Base-by-base conservation (phyloP, 2,888 invertebrate species). In the Endomychus coccineus region DNA sequence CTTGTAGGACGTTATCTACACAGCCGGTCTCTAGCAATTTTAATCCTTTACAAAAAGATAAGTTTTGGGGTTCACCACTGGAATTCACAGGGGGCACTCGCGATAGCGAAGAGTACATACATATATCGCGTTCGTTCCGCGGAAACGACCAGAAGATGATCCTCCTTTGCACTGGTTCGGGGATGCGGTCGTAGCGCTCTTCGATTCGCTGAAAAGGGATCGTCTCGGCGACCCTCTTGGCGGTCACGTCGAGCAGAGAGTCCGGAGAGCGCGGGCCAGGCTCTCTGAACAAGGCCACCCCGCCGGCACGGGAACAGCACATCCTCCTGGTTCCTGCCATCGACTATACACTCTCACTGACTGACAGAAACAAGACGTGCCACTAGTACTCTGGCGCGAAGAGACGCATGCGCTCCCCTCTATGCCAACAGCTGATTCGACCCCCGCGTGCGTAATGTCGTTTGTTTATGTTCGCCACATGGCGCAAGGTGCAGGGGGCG, bases 111-210 rank as follows among this genome's bases (percentile, higher is more conserved):
- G 85, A 86, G 71, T 89, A 89, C 85, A 88, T 87, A 69, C 84
- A 83, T 65, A 89, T 87, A 70, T 87, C 87, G 60, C 82, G 74
- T 68, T 88, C 88, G 63, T 87, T 83, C 58, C 87, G 71, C 51
- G 88, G 89, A 70, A 88, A 88, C 48, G 87, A 86, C 85, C 87
- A 88, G 71, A 78, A 88, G 60, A 88, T 85, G 65, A 88, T 84
- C 61, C 86, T 75, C 52, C 83, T 75, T 68, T 88, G 88, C 64
- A 88, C 87, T 49, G 87, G 87, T 66, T 88, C 88, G 50, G 88
- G 89, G 66, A 89, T 87, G 56, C 87, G 78, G 64, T 84, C 83
- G 67, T 85, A 86, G 49, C 83, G 78, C 66, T 87, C 86, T 68
- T 88, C 88, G 60, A 89, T 84, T 55, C 83, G 74, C 65, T 88